These are phyloP conservation scores for Malachius bipustulatus DNA, from an alignment of 2,888 invertebrate genomes.

Conservation along the genomic window DNA sequence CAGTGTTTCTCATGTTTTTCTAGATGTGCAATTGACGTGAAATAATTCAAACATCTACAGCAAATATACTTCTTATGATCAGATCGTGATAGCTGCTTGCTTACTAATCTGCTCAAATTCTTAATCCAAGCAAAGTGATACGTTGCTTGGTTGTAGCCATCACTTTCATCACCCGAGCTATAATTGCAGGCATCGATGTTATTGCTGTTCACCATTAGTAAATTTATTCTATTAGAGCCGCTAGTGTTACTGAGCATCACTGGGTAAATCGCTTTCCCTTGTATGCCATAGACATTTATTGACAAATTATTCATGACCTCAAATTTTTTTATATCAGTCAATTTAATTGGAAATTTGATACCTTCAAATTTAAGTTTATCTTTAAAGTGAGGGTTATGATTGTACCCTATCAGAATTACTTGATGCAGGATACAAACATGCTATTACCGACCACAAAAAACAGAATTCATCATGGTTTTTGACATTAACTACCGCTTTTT, in stretches of 20 bases:
- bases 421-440: constrained; percentile 18
- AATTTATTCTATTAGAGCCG: constrained; percentile 16
- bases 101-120: constrained; percentile 11
- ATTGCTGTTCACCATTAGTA: constrained; percentile 18
- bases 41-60: constrained; percentile 1
- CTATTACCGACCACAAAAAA: constrained; percentile 22
- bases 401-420: constrained; percentile 13
- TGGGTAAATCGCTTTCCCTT: constrained; percentile 10
- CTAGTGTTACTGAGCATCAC: constrained; percentile 9
- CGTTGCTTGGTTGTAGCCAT: too few relatives aligned
- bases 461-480: constrained; percentile 22
- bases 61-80: constrained; percentile 2
- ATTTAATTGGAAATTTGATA: constrained; percentile 21
- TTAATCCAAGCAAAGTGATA: constrained; percentile 19
- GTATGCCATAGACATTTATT: constrained; percentile 20
- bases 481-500: constrained; percentile 22
- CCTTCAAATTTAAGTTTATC: constrained; percentile 19
- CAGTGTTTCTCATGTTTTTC: not conserved
- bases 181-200: too few relatives aligned
- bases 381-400: constrained; percentile 20
- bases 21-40: not conserved
- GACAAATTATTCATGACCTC: constrained; percentile 21
- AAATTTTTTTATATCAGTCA: constrained; percentile 20
- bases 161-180: too few relatives aligned
- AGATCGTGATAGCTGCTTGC: too few relatives aligned